These are phyloP conservation scores for Hetaerina titia DNA, from an alignment of 2,888 invertebrate genomes.

Conservation along the genomic window DNA sequence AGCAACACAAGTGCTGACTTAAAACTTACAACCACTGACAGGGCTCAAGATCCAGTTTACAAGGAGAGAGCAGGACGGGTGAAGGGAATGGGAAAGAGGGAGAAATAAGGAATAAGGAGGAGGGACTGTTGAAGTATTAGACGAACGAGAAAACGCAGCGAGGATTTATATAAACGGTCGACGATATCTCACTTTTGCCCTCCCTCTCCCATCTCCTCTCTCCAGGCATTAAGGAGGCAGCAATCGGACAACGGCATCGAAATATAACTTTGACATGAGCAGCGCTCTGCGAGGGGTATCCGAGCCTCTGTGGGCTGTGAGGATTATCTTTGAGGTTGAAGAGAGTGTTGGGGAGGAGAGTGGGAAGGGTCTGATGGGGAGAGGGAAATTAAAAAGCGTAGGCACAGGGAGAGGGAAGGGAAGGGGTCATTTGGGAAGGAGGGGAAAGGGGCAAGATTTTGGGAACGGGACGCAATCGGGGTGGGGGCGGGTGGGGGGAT, in stretches of 20 bases:
- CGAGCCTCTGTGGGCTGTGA: neutral
- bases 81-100: neutral
- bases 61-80: slow-evolving; percentile 18
- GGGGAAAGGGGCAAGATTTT: neutral
- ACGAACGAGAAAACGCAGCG: slow-evolving; percentile 32
- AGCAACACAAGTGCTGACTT: slow-evolving; percentile 47
- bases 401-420: neutral
- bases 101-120: neutral
- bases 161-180: slow-evolving; percentile 50
- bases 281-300: slow-evolving; percentile 44
- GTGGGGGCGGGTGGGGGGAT: neutral
- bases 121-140: neutral
- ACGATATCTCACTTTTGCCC: neutral
- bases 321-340: neutral
- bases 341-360: neutral
- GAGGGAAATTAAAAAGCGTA: neutral
- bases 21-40: slow-evolving; percentile 59
- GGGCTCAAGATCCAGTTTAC: slow-evolving; percentile 59
- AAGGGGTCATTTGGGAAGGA: neutral
- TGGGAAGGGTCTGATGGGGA: too few relatives aligned
- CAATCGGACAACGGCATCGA: slow-evolving; percentile 40
- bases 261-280: slow-evolving; percentile 65
- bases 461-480: too few relatives aligned
- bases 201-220: neutral
- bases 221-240: slow-evolving; percentile 1